phyloP scores from a whole-genome alignment of 2,113 vertebrate genomes.

The Mus spicilegus region DNA sequence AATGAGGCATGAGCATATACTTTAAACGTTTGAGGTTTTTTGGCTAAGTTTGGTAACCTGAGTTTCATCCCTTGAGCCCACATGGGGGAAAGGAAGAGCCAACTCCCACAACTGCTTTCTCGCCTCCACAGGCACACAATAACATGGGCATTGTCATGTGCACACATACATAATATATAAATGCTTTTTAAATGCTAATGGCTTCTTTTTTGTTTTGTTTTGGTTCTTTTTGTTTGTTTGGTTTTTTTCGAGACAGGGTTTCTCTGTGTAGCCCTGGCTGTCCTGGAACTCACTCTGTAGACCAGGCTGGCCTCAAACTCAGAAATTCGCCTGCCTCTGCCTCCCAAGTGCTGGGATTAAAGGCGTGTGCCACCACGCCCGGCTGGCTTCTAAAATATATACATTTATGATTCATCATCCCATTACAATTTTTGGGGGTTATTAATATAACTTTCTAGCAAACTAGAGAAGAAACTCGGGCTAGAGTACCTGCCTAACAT shows the following conservation, averaged over 20 bases:
- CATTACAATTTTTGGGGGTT: conserved; percentile 48
- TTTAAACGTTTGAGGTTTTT: conserved; percentile 12
- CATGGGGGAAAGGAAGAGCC: not conserved
- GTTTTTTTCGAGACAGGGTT: too few relatives aligned
- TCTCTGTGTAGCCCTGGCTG: too few relatives aligned
- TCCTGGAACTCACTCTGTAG: too few relatives aligned
- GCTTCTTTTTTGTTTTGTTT: not conserved
- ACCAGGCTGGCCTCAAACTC: too few relatives aligned
- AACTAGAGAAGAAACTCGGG: not conserved
- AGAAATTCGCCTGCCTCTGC: too few relatives aligned
- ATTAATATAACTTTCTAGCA: conserved; percentile 39
- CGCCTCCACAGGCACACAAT: not conserved
- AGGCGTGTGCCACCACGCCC: too few relatives aligned
- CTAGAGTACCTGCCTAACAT: not conserved
- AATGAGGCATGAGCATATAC: conserved; percentile 28
- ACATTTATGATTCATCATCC: not conserved
- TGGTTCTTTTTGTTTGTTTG: too few relatives aligned
- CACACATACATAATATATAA: too few relatives aligned
- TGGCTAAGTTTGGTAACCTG: not conserved
- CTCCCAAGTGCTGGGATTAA: too few relatives aligned
- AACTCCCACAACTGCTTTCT: not conserved
- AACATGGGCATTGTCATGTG: not conserved
- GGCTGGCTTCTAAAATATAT: conserved; percentile 48
- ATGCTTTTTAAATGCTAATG: not conserved
- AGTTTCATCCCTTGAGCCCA: not conserved